Conservation (phyloP, 2,888 invertebrate genomes). For the Trichacis sp. region DNA sequence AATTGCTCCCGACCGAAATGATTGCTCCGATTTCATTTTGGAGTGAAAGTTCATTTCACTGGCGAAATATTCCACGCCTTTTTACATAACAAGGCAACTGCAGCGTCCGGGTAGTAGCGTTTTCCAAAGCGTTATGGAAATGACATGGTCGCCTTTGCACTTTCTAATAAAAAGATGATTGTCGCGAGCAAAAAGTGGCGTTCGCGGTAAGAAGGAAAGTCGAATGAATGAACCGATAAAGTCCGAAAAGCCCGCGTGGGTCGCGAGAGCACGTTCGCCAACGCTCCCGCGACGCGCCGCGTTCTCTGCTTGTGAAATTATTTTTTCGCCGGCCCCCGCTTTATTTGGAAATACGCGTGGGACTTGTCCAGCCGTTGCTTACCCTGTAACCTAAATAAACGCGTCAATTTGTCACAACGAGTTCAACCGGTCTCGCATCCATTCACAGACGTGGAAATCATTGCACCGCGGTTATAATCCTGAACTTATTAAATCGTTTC, state of each 20-base stretch:
- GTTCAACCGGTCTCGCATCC: constrained; percentile 34
- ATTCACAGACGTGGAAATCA: constrained; percentile 24
- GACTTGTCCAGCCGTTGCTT: constrained; percentile 38
- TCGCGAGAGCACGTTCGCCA: constrained; percentile 43
- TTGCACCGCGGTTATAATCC: no score
- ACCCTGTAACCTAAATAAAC: constrained; percentile 46
- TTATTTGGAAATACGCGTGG: constrained; percentile 41
- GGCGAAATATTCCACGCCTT: no score
- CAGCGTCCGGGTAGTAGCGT: neutral
- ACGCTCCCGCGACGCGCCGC: constrained; percentile 34
- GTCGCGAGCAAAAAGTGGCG: neutral
- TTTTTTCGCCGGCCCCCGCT: constrained; percentile 27
- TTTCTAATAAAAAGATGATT: neutral
- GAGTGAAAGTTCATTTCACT: no score
- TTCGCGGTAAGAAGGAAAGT: constrained; percentile 14
- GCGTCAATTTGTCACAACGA: constrained; percentile 38
- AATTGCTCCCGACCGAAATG: no score
- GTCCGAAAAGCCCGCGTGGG: constrained; percentile 48
- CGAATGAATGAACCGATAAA: constrained; percentile 52
- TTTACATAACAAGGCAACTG: no score
- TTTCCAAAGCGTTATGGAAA: neutral
- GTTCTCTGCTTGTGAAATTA: constrained; percentile 28
- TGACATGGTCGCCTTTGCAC: neutral
- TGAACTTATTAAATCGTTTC: no score
- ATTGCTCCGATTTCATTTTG: no score